Evolutionary conservation across 2,797 vertebrate species (phyloP).

Genomic region (Sphenodon punctatus): DNA sequence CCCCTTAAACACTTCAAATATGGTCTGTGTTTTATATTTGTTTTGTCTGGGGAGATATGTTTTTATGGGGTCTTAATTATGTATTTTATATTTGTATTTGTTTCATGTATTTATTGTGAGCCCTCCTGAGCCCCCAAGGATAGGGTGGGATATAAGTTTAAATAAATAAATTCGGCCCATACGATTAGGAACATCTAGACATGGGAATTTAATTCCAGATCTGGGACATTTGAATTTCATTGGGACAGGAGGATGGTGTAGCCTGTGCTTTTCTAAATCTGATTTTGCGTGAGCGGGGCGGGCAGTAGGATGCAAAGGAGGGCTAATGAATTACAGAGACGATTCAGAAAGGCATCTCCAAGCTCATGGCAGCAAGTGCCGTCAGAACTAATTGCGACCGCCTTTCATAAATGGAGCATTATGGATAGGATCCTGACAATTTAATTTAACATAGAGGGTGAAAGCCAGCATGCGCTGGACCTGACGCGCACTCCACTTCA

Average conservation of each 20-base stretch:
- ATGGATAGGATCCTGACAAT: constrained; percentile 84
- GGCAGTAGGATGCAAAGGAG: neutral
- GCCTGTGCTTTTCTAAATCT: neutral
- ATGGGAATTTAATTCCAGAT: neutral
- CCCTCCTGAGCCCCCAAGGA: neutral
- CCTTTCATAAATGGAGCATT: constrained; percentile 79
- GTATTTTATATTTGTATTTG: too few species aligned
- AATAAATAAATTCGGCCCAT: too few species aligned
- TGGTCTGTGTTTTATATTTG: too few species aligned
- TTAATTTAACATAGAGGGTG: constrained; percentile 78
- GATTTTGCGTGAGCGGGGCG: neutral
- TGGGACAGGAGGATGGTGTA: neutral
- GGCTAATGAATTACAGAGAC: constrained; percentile 86
- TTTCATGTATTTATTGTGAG: too few species aligned
- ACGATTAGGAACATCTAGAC: neutral
- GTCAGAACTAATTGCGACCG: constrained; percentile 82
- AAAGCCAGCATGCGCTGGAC: constrained; percentile 48
- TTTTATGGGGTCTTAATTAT: constrained; percentile 4
- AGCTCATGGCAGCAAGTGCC: constrained; percentile 81
- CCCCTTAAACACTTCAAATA: too few species aligned
- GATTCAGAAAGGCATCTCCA: constrained; percentile 86
- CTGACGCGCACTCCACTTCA: neutral
- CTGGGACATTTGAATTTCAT: neutral
- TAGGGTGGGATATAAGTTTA: neutral
- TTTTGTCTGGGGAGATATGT: neutral